These are phyloP conservation scores for Entomobrya multifasciata DNA, from an alignment of 2,888 invertebrate species.

Conservation along the genomic window DNA sequence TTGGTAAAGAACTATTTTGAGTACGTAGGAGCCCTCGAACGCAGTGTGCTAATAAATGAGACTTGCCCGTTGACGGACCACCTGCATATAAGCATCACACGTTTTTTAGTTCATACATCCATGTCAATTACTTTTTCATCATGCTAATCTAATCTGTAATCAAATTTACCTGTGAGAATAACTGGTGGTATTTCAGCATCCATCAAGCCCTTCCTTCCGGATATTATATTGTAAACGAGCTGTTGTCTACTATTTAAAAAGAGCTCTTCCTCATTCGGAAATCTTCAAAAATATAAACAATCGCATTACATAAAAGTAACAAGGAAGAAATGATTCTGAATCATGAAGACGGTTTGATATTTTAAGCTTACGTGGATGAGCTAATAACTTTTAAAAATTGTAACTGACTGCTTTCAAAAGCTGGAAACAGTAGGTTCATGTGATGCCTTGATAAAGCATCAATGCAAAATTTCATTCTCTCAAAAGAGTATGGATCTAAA, in stretches of 20 bases:
- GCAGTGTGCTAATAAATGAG: conserved; percentile 89
- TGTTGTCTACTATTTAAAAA: conserved; percentile 73
- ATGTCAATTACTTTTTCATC: background rate
- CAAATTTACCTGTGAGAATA: conserved; percentile 84
- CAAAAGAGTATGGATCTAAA: conserved; percentile 67
- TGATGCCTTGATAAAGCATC: conserved; percentile 70
- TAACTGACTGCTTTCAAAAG: conserved; percentile 52
- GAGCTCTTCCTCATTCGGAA: conserved; percentile 73
- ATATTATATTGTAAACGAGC: conserved; percentile 74
- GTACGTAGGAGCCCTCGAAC: conserved; percentile 85
- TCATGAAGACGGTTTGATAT: background rate
- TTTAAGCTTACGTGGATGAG: conserved; percentile 41
- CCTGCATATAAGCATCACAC: conserved; percentile 81
- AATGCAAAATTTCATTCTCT: conserved; percentile 60
- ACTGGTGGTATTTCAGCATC: conserved; percentile 84
- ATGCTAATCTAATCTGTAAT: background rate
- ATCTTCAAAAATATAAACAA: conserved; percentile 38
- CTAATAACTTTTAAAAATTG: conserved; percentile 57
- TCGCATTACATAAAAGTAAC: background rate
- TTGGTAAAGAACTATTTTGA: conserved; percentile 82
- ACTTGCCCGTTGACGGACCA: conserved; percentile 94
- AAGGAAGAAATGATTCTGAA: background rate
- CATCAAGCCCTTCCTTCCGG: conserved; percentile 43
- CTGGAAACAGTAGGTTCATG: conserved; percentile 74
- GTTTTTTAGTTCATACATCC: background rate